Percentiles rank a stretch among this genome's conserved stretches.
These are phyloP conservation scores for Idaea biselata DNA, from an alignment of 2,888 invertebrate genomes.

Conservation along the genomic window DNA sequence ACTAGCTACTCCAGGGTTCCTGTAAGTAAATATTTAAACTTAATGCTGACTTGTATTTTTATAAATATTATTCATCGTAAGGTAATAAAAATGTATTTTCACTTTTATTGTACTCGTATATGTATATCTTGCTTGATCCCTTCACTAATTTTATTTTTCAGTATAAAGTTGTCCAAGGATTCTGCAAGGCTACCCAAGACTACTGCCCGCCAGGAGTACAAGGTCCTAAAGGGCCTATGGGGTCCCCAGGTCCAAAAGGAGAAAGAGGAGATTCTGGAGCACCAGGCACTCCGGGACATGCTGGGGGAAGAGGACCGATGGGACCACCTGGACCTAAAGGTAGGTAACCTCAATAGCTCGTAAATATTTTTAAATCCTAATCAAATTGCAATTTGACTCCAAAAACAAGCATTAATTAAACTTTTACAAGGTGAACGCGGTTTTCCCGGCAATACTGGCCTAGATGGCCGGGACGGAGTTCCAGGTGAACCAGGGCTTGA, in stretches of 20 bases:
- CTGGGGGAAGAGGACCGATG: conserved; percentile 83
- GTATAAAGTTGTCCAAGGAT: conserved; percentile 91
- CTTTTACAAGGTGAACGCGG: conserved; percentile 82
- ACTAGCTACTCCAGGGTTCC: conserved; percentile 93
- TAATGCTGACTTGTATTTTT: conserved; percentile 2
- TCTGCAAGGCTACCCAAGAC: conserved; percentile 90
- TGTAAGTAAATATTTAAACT: conserved; percentile 66
- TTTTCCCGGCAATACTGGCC: conserved; percentile 84
- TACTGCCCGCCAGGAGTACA: conserved; percentile 87
- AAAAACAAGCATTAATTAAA: background rate
- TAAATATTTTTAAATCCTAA: background rate
- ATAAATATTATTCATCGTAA: too few relatives aligned
- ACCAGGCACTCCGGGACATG: conserved; percentile 86
- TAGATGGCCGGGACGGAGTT: conserved; percentile 93
- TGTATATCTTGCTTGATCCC: background rate
- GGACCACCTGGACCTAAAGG: conserved; percentile 84
- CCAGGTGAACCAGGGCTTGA: conserved; percentile 95
- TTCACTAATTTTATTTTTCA: conserved; percentile 55
- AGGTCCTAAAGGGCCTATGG: conserved; percentile 82
- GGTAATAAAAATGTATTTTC: too few relatives aligned
- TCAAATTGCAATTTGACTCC: background rate
- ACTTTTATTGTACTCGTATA: too few relatives aligned
- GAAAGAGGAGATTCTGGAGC: conserved; percentile 85
- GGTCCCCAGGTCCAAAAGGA: conserved; percentile 82
- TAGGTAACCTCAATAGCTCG: conserved; percentile 25